These are phyloP conservation scores for Cheirogaleus major DNA, from an alignment of 2,797 vertebrate species.

Conservation along the genomic window DNA sequence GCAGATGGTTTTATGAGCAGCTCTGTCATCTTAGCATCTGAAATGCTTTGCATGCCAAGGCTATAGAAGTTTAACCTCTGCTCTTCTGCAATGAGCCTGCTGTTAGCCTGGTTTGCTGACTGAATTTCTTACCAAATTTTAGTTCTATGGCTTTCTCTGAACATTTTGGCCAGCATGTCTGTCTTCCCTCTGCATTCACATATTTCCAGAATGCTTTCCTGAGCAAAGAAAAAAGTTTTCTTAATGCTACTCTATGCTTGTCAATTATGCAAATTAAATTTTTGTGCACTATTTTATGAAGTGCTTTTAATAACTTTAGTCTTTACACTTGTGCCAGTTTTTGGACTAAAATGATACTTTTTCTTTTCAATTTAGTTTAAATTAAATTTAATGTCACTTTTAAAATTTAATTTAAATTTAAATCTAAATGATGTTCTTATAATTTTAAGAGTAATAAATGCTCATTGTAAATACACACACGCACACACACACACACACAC, in stretches of 20 bases:
- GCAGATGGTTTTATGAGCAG: conserved; percentile 62
- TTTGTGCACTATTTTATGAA: not conserved
- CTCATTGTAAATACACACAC: not conserved
- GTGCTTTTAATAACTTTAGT: not conserved
- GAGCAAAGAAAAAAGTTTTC: not conserved
- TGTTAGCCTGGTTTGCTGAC: not conserved
- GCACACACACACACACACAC: accelerated
- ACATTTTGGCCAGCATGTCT: not conserved
- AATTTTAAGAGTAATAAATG: not conserved
- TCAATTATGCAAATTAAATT: not conserved
- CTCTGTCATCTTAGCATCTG: conserved; percentile 52
- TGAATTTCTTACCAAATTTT: not conserved
- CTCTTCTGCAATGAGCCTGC: not conserved
- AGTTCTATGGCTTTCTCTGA: not conserved
- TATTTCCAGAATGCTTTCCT: not conserved
- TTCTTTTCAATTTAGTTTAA: conserved; percentile 1
- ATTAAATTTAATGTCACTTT: not conserved
- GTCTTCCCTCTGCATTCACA: not conserved
- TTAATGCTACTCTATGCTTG: not conserved
- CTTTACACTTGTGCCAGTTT: not conserved
- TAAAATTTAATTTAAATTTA: not conserved
- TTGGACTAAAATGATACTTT: not conserved
- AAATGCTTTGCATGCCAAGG: conserved; percentile 38
- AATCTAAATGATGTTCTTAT: not conserved
- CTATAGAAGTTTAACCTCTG: conserved; percentile 39